Conservation (phyloP, 2,888 invertebrate genomes). For the Dendrolimus houi region DNA sequence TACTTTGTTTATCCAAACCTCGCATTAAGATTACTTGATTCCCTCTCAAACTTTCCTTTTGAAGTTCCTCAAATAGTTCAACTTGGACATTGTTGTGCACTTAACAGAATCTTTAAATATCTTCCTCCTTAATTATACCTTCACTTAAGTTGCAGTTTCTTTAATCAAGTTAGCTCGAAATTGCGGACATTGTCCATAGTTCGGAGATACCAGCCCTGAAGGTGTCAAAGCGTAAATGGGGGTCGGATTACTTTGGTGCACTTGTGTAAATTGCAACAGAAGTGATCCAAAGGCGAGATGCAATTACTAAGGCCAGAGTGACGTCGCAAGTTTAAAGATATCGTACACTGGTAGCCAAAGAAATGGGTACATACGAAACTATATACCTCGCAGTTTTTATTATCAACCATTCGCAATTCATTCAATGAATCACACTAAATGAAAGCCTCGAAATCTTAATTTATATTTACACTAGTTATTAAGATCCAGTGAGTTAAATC, state of each 20-base stretch:
- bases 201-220: background rate
- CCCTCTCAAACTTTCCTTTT: background rate
- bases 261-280: conserved; percentile 6
- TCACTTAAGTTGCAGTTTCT: background rate
- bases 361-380: too few relatives aligned
- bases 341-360: background rate
- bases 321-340: conserved; percentile 1
- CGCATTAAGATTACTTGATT: too few relatives aligned
- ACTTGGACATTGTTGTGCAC: background rate
- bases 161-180: background rate
- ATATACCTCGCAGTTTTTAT: too few relatives aligned
- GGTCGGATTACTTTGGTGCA: background rate
- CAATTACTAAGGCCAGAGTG: conserved; percentile 4
- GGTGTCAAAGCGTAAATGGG: background rate
- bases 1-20: too few relatives aligned
- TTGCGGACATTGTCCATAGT: background rate
- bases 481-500: too few relatives aligned
- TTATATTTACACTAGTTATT: too few relatives aligned
- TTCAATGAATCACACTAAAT: too few relatives aligned
- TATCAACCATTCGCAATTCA: too few relatives aligned
- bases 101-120: background rate
- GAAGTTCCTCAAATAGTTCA: background rate
- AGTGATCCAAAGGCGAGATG: conserved; percentile 4
- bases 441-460: too few relatives aligned
- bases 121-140: background rate